These are phyloP conservation scores for Triplophysa yarkandensis DNA, from an alignment of 2,797 vertebrate species.

Conservation along the genomic window DNA sequence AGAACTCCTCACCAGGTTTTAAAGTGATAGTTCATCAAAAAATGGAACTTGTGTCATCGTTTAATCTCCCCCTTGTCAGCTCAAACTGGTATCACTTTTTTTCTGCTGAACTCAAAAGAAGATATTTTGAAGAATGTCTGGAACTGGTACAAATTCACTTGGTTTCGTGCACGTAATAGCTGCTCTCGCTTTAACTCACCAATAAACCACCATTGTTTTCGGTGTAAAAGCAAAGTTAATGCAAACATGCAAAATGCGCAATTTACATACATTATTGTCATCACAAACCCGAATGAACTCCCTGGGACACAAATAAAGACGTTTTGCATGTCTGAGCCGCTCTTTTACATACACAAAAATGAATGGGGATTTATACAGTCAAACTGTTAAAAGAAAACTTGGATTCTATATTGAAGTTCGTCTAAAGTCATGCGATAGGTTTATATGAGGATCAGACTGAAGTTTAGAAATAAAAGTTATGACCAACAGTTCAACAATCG, in stretches of 20 bases:
- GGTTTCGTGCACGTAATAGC: no score
- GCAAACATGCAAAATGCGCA: not conserved
- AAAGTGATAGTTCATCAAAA: no score
- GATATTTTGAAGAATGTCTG: no score
- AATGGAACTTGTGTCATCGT: no score
- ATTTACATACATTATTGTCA: not conserved
- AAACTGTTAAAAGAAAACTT: not conserved
- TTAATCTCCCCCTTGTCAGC: no score
- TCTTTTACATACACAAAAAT: not conserved
- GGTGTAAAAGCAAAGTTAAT: not conserved
- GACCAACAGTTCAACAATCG: not conserved
- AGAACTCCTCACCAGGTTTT: not conserved
- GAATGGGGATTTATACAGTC: not conserved
- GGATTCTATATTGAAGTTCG: not conserved
- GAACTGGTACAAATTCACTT: no score
- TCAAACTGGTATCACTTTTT: no score
- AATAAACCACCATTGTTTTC: not conserved
- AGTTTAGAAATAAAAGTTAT: not conserved
- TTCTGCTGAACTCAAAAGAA: no score
- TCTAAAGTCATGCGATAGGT: not conserved
- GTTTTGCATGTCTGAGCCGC: not conserved
- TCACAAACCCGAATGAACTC: not conserved
- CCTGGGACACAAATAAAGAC: not conserved
- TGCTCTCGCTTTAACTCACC: not conserved
- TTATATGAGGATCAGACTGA: not conserved